Percentiles rank a stretch among this genome's conserved stretches.
phyloP scores from a whole-genome alignment of 2,797 vertebrate genomes.

The Squalus acanthias region DNA sequence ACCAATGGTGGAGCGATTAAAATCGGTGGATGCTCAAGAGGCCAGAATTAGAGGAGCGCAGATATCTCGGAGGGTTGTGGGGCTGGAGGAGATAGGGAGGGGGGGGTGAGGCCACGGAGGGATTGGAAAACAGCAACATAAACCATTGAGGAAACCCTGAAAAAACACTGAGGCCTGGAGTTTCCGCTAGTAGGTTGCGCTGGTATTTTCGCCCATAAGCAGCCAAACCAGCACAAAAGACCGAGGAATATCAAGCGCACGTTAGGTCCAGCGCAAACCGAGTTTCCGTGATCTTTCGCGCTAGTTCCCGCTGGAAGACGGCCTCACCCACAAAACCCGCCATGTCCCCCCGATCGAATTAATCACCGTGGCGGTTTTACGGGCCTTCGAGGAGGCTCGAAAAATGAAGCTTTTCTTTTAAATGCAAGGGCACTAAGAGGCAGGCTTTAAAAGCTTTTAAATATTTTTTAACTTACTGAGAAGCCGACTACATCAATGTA shows the following conservation, averaged over 20 bases:
- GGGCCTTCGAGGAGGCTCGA: neutral
- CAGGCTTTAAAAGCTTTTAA: neutral
- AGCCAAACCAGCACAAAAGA: neutral
- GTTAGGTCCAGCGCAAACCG: too few relatives aligned
- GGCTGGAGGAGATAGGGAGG: too few relatives aligned
- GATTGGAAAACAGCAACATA: too few relatives aligned
- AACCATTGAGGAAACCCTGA: neutral
- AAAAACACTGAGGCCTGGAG: neutral
- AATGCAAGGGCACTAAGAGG: neutral
- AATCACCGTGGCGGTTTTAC: neutral
- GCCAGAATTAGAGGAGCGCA: too few relatives aligned
- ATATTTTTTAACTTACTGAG: neutral
- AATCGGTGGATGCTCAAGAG: too few relatives aligned
- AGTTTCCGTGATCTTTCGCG: too few relatives aligned
- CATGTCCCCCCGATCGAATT: neutral
- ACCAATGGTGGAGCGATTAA: too few relatives aligned
- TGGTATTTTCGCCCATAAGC: neutral
- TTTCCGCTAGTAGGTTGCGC: neutral
- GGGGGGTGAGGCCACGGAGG: too few relatives aligned
- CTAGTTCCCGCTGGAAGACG: too few relatives aligned
- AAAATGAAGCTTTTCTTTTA: neutral
- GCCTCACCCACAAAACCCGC: neutral
- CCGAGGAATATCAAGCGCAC: neutral
- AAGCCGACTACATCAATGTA: neutral
- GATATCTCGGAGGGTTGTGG: too few relatives aligned